phyloP scores from a whole-genome alignment of 2,113 vertebrate genomes.

The Xiphias gladius region DNA sequence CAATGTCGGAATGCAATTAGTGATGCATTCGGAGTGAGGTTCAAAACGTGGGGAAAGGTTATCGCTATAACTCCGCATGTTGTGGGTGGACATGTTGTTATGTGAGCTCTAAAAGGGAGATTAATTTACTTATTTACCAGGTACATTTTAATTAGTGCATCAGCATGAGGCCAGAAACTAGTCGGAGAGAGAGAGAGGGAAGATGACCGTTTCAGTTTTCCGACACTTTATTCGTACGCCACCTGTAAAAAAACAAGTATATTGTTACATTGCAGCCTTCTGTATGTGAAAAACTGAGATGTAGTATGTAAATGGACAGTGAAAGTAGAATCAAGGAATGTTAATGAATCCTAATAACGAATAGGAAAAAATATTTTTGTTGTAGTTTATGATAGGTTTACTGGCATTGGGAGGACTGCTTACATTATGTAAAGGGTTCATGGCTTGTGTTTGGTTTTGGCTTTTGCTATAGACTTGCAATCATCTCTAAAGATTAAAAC shows the following conservation, averaged over 20 bases:
- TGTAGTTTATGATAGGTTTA: slow-evolving; percentile 22
- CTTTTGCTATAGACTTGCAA: slow-evolving; percentile 29
- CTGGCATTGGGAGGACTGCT: slow-evolving; percentile 9
- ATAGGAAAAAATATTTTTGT: background rate
- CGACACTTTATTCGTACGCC: background rate
- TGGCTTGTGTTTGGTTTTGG: slow-evolving; percentile 23
- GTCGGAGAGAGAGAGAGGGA: background rate
- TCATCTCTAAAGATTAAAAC: slow-evolving; percentile 40
- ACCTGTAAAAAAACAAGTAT: slow-evolving; percentile 1
- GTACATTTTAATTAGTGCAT: slow-evolving; percentile 65
- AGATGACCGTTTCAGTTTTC: background rate
- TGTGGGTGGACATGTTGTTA: slow-evolving; percentile 53
- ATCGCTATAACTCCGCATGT: slow-evolving; percentile 50
- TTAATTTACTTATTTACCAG: slow-evolving; percentile 61
- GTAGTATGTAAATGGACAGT: background rate
- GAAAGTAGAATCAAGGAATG: slow-evolving; percentile 4
- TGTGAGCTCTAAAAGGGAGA: slow-evolving; percentile 58
- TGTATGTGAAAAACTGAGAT: background rate
- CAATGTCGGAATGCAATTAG: slow-evolving; percentile 34
- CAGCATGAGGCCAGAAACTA: slow-evolving; percentile 37
- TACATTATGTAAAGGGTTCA: slow-evolving; percentile 9
- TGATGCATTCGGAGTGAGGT: slow-evolving; percentile 11
- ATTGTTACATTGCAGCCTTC: background rate
- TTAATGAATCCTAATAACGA: slow-evolving; percentile 1
- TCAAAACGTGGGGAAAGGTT: slow-evolving; percentile 58